A percentile compares a stretch with the other conserved stretches of the same genome.
These are phyloP conservation scores for Zoanthus solanderi DNA, from an alignment of 92 coral and sea anemone genomes.

Conservation along the genomic window DNA sequence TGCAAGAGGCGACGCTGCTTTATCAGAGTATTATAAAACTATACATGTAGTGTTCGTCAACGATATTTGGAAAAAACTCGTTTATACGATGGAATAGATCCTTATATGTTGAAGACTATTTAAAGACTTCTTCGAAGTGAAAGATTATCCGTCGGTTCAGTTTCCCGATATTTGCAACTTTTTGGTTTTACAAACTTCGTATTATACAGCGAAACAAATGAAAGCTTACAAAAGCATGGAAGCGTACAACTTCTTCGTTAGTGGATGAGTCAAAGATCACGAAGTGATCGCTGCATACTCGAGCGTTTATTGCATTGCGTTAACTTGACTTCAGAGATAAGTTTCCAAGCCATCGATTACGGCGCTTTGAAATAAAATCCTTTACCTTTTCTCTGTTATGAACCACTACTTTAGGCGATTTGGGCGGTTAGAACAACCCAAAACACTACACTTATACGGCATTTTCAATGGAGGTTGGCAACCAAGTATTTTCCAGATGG, in stretches of 20 bases:
- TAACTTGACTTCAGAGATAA: too few species aligned
- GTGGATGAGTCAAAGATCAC: constrained; percentile 56
- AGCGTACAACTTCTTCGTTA: constrained; percentile 49
- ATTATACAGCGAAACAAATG: constrained; percentile 45
- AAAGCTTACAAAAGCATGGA: constrained; percentile 58
- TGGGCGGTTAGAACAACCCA: not conserved
- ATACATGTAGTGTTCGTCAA: not conserved
- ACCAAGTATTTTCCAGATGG: not conserved
- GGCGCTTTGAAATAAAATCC: too few species aligned
- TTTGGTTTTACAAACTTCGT: constrained; percentile 32
- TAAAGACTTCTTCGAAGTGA: constrained; percentile 17
- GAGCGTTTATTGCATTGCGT: too few species aligned
- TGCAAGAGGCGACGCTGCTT: not conserved
- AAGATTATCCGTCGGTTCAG: constrained; percentile 23
- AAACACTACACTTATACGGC: not conserved
- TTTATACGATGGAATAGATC: constrained; percentile 30
- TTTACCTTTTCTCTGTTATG: too few species aligned
- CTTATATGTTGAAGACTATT: constrained; percentile 38
- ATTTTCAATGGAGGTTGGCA: not conserved
- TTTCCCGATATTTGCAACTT: constrained; percentile 50
- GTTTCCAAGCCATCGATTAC: too few species aligned
- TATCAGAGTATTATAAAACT: not conserved
- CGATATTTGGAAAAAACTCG: constrained; percentile 38
- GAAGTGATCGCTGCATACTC: too few species aligned
- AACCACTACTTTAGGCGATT: not conserved